Percentiles rank a stretch among this genome's conserved stretches.
These are phyloP conservation scores for Phymatocera aterrima DNA, from an alignment of 2,888 invertebrate species.

Conservation along the genomic window DNA sequence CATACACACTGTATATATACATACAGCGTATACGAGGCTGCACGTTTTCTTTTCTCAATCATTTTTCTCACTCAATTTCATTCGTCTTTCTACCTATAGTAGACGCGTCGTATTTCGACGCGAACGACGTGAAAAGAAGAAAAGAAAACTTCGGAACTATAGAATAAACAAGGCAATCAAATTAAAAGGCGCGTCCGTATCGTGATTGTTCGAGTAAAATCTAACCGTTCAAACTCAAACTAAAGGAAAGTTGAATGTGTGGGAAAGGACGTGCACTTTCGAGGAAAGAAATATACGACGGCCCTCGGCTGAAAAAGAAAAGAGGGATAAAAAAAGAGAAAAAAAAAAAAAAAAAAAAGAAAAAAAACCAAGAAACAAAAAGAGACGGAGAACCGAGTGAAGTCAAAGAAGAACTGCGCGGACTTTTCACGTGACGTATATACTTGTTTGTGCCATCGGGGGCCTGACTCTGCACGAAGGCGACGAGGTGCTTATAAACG, in stretches of 20 bases:
- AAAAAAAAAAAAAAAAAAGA: background rate
- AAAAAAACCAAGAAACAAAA: background rate
- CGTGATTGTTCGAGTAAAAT: too few relatives aligned
- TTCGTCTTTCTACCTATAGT: too few relatives aligned
- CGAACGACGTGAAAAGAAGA: too few relatives aligned
- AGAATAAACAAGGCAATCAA: too few relatives aligned
- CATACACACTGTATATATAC: too few relatives aligned
- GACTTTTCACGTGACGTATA: slow-evolving; percentile 21
- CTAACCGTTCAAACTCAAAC: too few relatives aligned
- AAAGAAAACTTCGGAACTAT: too few relatives aligned
- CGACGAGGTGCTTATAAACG: slow-evolving; percentile 28
- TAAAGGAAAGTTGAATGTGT: background rate
- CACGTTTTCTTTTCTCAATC: too few relatives aligned
- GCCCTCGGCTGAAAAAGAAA: slow-evolving; percentile 4
- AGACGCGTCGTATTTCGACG: too few relatives aligned
- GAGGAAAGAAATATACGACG: background rate
- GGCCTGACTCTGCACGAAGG: slow-evolving; percentile 38
- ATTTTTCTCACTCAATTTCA: too few relatives aligned
- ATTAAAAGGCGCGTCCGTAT: too few relatives aligned
- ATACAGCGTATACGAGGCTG: too few relatives aligned
- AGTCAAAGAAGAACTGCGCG: background rate
- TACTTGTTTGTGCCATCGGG: slow-evolving; percentile 51
- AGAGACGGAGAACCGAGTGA: background rate
- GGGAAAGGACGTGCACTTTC: background rate
- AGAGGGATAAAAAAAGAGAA: background rate